Evolutionary conservation across 2,797 vertebrate genomes (phyloP).

Genomic region (Hozukius guyotensis): DNA sequence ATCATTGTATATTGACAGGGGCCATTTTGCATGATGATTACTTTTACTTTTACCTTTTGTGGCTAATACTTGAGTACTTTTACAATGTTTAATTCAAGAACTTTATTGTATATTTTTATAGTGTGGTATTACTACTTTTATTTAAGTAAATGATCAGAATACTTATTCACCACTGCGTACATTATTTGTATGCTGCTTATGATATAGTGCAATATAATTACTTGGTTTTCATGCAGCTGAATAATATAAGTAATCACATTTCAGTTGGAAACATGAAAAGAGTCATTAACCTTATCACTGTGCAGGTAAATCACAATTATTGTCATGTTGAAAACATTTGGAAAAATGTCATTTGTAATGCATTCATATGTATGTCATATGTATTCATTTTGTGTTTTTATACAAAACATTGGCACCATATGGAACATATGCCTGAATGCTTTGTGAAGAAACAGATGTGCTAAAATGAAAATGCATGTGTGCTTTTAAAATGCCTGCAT

Average conservation of each 20-base stretch:
- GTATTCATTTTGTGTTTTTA: neutral
- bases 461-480: neutral
- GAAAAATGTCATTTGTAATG: neutral
- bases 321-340: neutral
- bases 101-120: too few relatives aligned
- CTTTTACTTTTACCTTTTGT: too few relatives aligned
- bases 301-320: neutral
- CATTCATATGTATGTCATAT: neutral
- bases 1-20: rapidly evolving
- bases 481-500: neutral
- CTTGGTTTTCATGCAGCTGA: neutral
- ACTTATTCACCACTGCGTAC: neutral
- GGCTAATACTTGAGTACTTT: too few relatives aligned
- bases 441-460: neutral
- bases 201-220: neutral
- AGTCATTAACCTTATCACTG: neutral
- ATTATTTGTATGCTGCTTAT: neutral
- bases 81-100: too few relatives aligned
- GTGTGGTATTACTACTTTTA: too few relatives aligned
- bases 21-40: too few relatives aligned
- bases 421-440: neutral
- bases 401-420: neutral
- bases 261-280: neutral
- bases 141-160: neutral
- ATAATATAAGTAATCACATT: neutral